Evolutionary conservation across 2,797 vertebrate species (phyloP).

Genomic region (Channallabes apus): DNA sequence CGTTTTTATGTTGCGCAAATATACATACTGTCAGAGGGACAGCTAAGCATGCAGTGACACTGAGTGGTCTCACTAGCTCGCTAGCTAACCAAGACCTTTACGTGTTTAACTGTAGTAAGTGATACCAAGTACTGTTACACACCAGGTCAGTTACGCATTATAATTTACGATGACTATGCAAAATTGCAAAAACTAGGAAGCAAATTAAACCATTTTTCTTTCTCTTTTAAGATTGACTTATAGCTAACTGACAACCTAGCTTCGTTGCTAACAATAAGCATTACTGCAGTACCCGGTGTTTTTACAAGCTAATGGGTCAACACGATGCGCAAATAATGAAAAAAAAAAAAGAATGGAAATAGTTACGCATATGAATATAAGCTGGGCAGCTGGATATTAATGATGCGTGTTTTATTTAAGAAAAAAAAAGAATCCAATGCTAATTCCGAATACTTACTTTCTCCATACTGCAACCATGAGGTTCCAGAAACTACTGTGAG

Average conservation of each 20-base stretch:
- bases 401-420: background rate
- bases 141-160: too few species aligned
- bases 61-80: background rate
- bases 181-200: background rate
- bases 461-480: slow-evolving; percentile 79
- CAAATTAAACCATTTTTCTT: too few species aligned
- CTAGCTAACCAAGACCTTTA: background rate
- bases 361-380: background rate
- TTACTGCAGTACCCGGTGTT: slow-evolving; percentile 16
- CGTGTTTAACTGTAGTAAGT: background rate
- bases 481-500: slow-evolving; percentile 80
- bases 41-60: background rate
- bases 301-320: background rate
- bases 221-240: background rate
- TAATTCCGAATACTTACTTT: slow-evolving; percentile 72
- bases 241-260: slow-evolving; percentile 17
- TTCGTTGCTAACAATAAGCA: slow-evolving; percentile 41
- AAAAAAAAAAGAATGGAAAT: background rate
- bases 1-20: background rate
- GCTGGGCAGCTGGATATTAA: fast-evolving
- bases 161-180: background rate
- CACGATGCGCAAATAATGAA: background rate
- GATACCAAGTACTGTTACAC: background rate
- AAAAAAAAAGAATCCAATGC: background rate
- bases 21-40: background rate